Base-by-base conservation (phyloP, 2,797 vertebrate genomes). In the Melopsittacus undulatus region DNA sequence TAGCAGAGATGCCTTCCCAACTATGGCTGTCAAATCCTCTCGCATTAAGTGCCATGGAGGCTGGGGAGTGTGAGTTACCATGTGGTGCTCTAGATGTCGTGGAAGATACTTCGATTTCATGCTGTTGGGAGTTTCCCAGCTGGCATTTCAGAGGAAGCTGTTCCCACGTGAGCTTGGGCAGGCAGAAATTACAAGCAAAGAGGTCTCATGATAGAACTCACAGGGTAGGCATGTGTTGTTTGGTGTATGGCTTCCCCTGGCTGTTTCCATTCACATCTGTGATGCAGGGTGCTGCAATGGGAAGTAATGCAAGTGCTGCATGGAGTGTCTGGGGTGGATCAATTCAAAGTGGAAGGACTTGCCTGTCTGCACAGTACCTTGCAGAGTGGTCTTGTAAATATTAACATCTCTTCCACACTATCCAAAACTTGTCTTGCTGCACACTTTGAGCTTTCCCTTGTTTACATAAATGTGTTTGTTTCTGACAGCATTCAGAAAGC, bases 401-500 rank as follows among this genome's bases (percentile, higher is more conserved):
- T 70, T 86, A 83, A 68, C 3, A 1, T n/a, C 89, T 76, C 69
- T 56, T 77, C 43, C n/a, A 7, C 0, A 0, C 36, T 52, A 14
- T 43, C 56, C 42, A 68, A n/a, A 96, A 87, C 34, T 62, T 79
- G 67, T 94, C 43, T 77, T 20, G 56, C 74, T 70, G 46, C 19
- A 7, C 14, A 4, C 32, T 93, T 92, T 7, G 63, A 87, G 74
- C 88, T 92, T 45, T 70, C 49, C 76, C 87, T 89, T 54, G 83
- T 95, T 83, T 76, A 61, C 29, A 72, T 70, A 74, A 61, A 81
- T 4, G 19, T 87, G 49, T 88, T 95, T 90, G 81, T 94, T 92
- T 73, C 90, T 96, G 89, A 89, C 89, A 89, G 93, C 75, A 20
- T 83, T 94, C 66, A 64, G 83, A 84, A 89, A 48, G 81, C 87